Conservation (phyloP, 2,113 vertebrate genomes). For the Pomatorhinus ruficollis region DNA sequence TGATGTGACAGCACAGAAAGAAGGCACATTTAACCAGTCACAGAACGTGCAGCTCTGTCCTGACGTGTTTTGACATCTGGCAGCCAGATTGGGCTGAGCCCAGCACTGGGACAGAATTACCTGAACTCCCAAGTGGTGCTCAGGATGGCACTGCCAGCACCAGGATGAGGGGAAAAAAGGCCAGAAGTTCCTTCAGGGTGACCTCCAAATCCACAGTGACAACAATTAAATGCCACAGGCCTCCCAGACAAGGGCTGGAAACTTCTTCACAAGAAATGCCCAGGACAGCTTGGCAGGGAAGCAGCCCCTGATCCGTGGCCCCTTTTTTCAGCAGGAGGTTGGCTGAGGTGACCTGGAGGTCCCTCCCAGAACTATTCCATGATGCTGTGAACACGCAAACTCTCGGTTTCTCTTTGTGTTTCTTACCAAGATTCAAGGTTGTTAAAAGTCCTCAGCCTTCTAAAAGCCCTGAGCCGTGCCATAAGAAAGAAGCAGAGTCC, state of each 20-base stretch:
- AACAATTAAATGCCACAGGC: background rate
- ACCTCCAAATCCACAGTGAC: background rate
- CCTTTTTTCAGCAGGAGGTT: background rate
- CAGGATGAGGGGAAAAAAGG: background rate
- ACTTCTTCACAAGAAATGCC: background rate
- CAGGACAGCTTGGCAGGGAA: background rate
- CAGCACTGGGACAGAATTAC: background rate
- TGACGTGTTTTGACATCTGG: background rate
- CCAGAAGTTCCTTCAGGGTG: background rate
- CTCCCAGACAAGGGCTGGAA: background rate
- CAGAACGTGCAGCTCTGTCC: background rate
- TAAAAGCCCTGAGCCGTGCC: no score
- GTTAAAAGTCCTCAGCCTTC: no score
- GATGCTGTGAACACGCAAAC: background rate
- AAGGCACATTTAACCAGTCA: background rate
- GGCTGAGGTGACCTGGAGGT: background rate
- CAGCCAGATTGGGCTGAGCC: background rate
- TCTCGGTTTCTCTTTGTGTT: no score
- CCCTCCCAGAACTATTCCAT: background rate
- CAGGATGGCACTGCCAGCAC: background rate
- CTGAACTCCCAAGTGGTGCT: background rate
- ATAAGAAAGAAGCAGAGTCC: no score
- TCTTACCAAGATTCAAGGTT: no score
- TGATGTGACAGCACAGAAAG: background rate
- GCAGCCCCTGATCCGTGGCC: background rate